Percentiles rank a stretch among this genome's conserved stretches.
Evolutionary conservation across 2,113 vertebrate genomes (phyloP).

Genomic region (Macquaria ambigua): DNA sequence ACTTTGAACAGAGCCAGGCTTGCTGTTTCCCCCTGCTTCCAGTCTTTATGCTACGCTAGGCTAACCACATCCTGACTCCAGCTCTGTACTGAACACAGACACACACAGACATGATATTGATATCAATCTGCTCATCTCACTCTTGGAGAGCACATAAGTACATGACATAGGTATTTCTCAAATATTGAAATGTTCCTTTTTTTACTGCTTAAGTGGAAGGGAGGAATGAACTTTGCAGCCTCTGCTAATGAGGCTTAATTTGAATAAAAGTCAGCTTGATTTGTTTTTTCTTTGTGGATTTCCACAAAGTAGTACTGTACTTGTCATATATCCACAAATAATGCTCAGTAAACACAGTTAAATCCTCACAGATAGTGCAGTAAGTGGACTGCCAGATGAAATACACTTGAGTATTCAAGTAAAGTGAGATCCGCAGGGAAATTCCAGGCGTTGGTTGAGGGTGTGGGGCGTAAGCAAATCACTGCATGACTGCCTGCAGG

Average conservation of each 20-base stretch:
- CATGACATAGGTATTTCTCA: too few relatives aligned
- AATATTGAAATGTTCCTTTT: neutral
- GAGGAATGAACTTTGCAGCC: neutral
- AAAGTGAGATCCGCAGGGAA: constrained; percentile 34
- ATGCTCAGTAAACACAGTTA: constrained; percentile 6
- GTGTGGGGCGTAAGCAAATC: constrained; percentile 60
- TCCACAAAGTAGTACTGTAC: neutral
- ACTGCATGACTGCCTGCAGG: constrained; percentile 54
- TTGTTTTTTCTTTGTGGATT: neutral
- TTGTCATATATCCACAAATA: neutral
- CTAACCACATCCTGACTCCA: neutral
- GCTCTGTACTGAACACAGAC: neutral
- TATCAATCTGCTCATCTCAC: neutral
- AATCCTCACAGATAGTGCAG: constrained; percentile 3
- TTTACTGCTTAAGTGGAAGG: neutral
- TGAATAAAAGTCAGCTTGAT: neutral
- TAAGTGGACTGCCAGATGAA: constrained; percentile 26
- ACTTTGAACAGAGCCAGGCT: neutral
- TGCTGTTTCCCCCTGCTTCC: neutral
- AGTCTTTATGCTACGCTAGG: neutral
- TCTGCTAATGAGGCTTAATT: neutral
- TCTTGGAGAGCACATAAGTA: neutral
- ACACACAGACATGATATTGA: neutral
- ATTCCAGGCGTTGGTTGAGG: constrained; percentile 48
- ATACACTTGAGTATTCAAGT: constrained; percentile 48